Conservation (phyloP, 53 echinoderm and acorn worm genomes). For the Crossaster papposus region DNA sequence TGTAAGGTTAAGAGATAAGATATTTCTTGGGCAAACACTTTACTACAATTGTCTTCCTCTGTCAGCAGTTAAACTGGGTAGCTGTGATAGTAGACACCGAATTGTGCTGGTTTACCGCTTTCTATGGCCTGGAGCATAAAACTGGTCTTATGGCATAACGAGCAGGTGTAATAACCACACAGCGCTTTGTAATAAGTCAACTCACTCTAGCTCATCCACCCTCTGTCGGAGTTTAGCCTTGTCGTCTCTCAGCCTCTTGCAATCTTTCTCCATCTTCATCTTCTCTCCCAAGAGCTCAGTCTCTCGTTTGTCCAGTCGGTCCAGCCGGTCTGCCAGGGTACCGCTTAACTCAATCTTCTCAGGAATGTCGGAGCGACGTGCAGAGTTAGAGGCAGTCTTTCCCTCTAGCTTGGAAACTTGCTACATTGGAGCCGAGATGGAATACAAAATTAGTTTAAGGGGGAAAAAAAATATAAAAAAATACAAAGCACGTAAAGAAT, state of each 20-base stretch:
- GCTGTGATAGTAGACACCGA: too few species aligned
- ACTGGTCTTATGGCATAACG: not conserved
- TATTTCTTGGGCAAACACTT: too few species aligned
- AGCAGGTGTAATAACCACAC: not conserved
- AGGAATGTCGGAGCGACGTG: slow-evolving; percentile 64
- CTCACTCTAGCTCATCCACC: slow-evolving; percentile 95
- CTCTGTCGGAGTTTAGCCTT: slow-evolving; percentile 88
- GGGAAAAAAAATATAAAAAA: too few species aligned
- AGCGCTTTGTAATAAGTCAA: not conserved
- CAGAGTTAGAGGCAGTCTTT: slow-evolving; percentile 44
- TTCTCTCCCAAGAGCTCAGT: slow-evolving; percentile 82
- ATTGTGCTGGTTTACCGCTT: too few species aligned
- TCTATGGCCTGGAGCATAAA: too few species aligned
- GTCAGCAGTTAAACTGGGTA: too few species aligned
- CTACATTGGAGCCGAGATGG: slow-evolving; percentile 13
- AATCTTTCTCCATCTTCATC: slow-evolving; percentile 70
- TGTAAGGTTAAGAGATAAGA: too few species aligned
- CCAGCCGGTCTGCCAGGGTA: slow-evolving; percentile 81
- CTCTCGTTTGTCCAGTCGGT: slow-evolving; percentile 93
- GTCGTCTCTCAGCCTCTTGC: slow-evolving; percentile 87
- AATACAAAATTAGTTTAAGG: too few species aligned
- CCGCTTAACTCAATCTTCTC: slow-evolving; percentile 83
- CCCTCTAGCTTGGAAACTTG: slow-evolving; percentile 83
- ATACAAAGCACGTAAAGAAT: not conserved
- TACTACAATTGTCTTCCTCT: too few species aligned